These are phyloP conservation scores for Zaprionus ornatus DNA, from an alignment of 1,140 invertebrate genomes.

Conservation along the genomic window DNA sequence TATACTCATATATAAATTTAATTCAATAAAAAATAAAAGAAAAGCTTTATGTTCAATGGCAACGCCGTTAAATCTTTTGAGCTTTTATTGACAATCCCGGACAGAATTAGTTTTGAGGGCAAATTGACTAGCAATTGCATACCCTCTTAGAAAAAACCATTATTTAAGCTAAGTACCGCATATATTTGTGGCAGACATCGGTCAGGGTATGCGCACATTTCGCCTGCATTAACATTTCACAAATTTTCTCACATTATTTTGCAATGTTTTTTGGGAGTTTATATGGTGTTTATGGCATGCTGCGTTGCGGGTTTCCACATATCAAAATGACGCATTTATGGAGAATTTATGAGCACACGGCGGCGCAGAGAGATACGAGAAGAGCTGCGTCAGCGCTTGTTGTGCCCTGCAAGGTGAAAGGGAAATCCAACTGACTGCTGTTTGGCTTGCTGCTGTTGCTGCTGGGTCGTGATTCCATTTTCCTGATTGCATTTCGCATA, in stretches of 20 bases:
- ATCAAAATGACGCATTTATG: conserved; percentile 41
- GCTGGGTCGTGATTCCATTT: conserved; percentile 50
- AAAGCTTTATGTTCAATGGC: too few relatives aligned
- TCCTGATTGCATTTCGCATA: conserved; percentile 75
- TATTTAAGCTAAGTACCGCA: too few relatives aligned
- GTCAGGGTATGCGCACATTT: not conserved
- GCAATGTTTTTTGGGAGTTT: conserved; percentile 27
- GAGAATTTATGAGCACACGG: conserved; percentile 27
- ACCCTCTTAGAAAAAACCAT: too few relatives aligned
- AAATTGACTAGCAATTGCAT: too few relatives aligned
- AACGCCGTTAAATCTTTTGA: too few relatives aligned
- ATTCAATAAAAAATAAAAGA: too few relatives aligned
- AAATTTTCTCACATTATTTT: conserved; percentile 23
- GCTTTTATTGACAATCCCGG: too few relatives aligned
- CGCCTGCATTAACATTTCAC: conserved; percentile 7
- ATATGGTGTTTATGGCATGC: conserved; percentile 62
- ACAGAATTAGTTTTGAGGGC: too few relatives aligned
- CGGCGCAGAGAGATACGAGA: conserved; percentile 1
- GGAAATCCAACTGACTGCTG: conserved; percentile 3
- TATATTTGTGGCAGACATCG: not conserved
- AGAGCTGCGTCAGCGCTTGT: conserved; percentile 1
- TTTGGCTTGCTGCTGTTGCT: not conserved
- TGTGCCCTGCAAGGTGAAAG: not conserved
- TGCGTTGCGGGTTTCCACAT: conserved; percentile 62
- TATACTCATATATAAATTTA: too few relatives aligned